phyloP scores from a whole-genome alignment of 2,888 invertebrate genomes.

The Leptothorax acervorum region DNA sequence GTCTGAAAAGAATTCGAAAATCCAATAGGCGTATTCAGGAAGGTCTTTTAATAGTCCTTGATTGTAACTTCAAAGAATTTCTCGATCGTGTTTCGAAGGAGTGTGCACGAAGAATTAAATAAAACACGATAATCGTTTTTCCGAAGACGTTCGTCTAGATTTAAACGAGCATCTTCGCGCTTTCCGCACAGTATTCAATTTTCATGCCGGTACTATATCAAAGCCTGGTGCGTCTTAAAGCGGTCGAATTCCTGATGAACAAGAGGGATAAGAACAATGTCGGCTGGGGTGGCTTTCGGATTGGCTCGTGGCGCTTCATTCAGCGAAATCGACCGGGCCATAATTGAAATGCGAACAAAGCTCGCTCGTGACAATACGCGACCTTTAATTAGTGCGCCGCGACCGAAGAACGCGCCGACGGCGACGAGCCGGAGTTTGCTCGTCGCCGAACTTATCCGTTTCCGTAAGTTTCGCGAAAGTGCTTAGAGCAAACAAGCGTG shows the following conservation, averaged over 20 bases:
- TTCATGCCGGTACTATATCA: slow-evolving; percentile 37
- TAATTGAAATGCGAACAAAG: slow-evolving; percentile 69
- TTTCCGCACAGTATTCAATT: slow-evolving; percentile 13
- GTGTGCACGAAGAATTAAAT: neutral
- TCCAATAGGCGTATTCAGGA: neutral
- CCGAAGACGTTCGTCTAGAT: neutral
- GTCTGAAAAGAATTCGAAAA: neutral
- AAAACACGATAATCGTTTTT: neutral
- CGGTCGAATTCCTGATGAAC: slow-evolving; percentile 50
- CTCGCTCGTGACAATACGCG: slow-evolving; percentile 62
- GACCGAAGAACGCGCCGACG: slow-evolving; percentile 34
- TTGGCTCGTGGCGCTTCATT: slow-evolving; percentile 53
- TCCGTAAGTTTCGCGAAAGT: slow-evolving; percentile 47
- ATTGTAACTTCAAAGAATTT: neutral
- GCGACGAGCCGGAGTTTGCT: neutral
- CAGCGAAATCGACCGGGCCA: slow-evolving; percentile 62
- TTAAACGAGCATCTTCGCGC: slow-evolving; percentile 22
- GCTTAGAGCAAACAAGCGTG: slow-evolving; percentile 59
- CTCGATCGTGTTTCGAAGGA: neutral
- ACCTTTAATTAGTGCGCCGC: slow-evolving; percentile 70
- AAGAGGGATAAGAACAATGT: slow-evolving; percentile 67
- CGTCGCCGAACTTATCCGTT: slow-evolving; percentile 44
- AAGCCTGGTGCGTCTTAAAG: slow-evolving; percentile 28
- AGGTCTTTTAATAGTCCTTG: neutral
- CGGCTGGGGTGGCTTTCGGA: slow-evolving; percentile 17